These are phyloP conservation scores for Cephus nigrinus DNA, from an alignment of 2,888 invertebrate genomes.

Conservation along the genomic window DNA sequence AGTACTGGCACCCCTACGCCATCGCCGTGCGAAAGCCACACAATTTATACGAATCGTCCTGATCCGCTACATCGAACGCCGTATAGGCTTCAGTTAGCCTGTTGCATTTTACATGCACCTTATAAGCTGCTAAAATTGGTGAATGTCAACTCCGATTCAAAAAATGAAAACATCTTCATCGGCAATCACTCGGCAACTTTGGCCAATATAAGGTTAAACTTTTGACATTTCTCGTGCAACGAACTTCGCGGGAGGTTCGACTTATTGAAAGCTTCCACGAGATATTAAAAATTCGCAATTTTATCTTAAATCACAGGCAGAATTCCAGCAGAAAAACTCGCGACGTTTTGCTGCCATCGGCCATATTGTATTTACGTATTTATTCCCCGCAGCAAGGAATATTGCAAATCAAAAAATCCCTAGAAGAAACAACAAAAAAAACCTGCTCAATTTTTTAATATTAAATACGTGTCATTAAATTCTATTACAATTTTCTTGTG, in stretches of 20 bases:
- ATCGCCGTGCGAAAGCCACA: conserved; percentile 14
- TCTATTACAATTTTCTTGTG: background rate
- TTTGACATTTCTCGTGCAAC: background rate
- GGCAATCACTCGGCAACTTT: conserved; percentile 1
- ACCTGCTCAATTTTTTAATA: background rate
- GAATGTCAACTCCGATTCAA: conserved; percentile 31
- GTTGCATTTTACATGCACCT: conserved; percentile 22
- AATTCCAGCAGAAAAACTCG: conserved; percentile 32
- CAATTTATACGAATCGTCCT: conserved; percentile 7
- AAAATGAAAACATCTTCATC: conserved; percentile 37
- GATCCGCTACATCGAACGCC: conserved; percentile 17
- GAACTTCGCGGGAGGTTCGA: conserved; percentile 3
- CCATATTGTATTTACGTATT: conserved; percentile 64
- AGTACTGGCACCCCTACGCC: conserved; percentile 5
- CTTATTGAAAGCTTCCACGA: background rate
- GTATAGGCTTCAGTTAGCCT: conserved; percentile 14
- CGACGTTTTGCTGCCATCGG: conserved; percentile 46
- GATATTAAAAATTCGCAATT: conserved; percentile 16
- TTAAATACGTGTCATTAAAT: background rate
- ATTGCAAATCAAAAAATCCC: conserved; percentile 1
- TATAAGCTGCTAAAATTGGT: conserved; percentile 22
- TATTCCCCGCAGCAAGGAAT: conserved; percentile 20
- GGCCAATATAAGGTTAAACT: conserved; percentile 3
- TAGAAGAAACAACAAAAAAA: background rate
- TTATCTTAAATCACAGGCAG: conserved; percentile 27